Evolutionary conservation across 2,113 vertebrate genomes (phyloP), one percentile per base, ranked within the genome.

Genomic region (Falco punctatus): DNA sequence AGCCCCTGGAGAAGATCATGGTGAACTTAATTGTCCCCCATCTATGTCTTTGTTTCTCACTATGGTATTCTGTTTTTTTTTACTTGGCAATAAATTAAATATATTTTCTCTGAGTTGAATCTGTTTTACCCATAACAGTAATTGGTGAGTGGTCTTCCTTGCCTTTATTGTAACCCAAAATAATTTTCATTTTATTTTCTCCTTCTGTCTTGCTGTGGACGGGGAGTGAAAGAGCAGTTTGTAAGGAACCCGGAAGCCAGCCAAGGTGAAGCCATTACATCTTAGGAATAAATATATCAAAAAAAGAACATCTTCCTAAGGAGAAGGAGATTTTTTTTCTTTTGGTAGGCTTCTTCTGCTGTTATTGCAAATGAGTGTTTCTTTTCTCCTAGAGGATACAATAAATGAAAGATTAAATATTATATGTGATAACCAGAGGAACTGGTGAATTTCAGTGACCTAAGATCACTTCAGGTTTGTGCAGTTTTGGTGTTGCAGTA

Each of bases 21-120:
- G 15, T 58, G 12, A 57, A 9, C 16, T 32, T 28, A 20, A 8
- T 17, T n/a, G 4, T 13, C 3, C 3, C 1, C 5, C 15, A 4
- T 13, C 17, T 23, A 22, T 7, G 18, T 40, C 23, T 82, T 58
- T 49, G 15, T 55, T 89, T 80, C 15, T 83, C 7, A 28, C 15
- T 66, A 28, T 33, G 7, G 3, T 26, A 42, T 12, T 52, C 4
- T 61, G 14, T 19, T 9, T 66, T 66, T 85, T n/a, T 13, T 15
- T 16, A 40, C 38, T 38, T 38, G 13, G 4, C 6, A 61, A 35
- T 18, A 55, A 13, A 4, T 35, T 33, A 21, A 66, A 75, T 13
- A 4, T n/a, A 2, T 42, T 65, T 84, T 80, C 19, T 8, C 6
- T 10, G 38, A 5, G 26, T 1, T 38, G 30, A 79, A 30, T n/a